Evolutionary conservation across 2,797 vertebrate species (phyloP).

Genomic region (Scleropages formosus): DNA sequence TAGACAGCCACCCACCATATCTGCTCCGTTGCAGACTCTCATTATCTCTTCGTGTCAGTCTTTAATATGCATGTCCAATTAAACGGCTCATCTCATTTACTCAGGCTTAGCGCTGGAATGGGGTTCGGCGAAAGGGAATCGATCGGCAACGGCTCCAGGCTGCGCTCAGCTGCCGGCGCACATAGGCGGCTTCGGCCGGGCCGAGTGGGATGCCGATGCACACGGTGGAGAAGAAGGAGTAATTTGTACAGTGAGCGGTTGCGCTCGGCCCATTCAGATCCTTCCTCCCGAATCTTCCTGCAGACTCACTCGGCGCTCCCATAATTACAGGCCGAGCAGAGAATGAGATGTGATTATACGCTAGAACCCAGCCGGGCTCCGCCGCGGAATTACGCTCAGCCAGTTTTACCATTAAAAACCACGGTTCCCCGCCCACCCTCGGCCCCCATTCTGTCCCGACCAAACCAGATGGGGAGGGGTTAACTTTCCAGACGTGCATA

Average conservation of each 20-base stretch:
- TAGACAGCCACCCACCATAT: background rate
- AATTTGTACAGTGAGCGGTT: slow-evolving; percentile 21
- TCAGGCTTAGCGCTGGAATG: background rate
- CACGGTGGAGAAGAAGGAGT: slow-evolving; percentile 3
- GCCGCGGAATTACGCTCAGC: slow-evolving; percentile 22
- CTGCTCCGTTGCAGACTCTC: slow-evolving; percentile 27
- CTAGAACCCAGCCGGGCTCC: slow-evolving; percentile 27
- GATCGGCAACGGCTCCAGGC: no score
- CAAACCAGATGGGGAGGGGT: slow-evolving; percentile 31
- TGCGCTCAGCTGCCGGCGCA: background rate
- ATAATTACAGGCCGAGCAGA: slow-evolving; percentile 31
- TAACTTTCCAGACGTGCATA: slow-evolving; percentile 23
- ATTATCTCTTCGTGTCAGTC: slow-evolving; percentile 14
- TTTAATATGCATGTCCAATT: slow-evolving; percentile 47
- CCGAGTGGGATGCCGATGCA: slow-evolving; percentile 10
- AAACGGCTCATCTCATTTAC: slow-evolving; percentile 24
- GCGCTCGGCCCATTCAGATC: slow-evolving; percentile 31
- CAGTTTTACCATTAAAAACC: slow-evolving; percentile 32
- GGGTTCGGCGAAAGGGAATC: background rate
- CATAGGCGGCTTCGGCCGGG: background rate
- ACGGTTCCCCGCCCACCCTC: slow-evolving; percentile 22
- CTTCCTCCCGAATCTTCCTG: slow-evolving; percentile 27
- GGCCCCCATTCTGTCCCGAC: slow-evolving; percentile 5
- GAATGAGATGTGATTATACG: slow-evolving; percentile 34
- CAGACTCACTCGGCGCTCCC: slow-evolving; percentile 21